A percentile compares a stretch with the other conserved stretches of the same genome.
Conservation (phyloP, 2,113 vertebrate species). For the Sphyrna mokarran region DNA sequence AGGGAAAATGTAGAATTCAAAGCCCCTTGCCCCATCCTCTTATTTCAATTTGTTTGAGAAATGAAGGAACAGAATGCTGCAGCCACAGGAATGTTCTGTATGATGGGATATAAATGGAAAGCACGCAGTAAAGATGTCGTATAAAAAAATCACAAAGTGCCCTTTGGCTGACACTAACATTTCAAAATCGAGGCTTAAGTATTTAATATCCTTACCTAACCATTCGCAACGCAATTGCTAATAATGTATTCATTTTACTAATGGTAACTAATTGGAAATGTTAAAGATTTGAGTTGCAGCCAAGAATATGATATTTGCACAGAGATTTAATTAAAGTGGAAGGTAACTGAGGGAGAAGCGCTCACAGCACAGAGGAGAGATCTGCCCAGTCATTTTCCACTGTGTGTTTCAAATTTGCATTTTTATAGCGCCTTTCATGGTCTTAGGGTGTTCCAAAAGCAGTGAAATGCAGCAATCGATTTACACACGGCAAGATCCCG, state of each 20-base stretch:
- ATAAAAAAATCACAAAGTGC: background rate
- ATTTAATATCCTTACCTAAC: constrained; percentile 18
- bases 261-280: constrained; percentile 32
- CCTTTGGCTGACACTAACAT: constrained; percentile 8
- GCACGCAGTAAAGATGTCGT: background rate
- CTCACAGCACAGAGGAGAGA: background rate
- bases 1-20: background rate
- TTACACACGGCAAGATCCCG: background rate
- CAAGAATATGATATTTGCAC: constrained; percentile 32
- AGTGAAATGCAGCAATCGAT: background rate
- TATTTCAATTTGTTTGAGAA: background rate
- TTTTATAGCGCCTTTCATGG: background rate
- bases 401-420: background rate
- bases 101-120: background rate
- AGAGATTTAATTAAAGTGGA: constrained; percentile 32
- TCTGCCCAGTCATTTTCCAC: background rate
- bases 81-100: background rate
- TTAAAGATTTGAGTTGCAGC: constrained; percentile 36
- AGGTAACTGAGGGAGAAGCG: background rate
- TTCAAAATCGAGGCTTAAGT: constrained; percentile 6
- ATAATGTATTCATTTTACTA: constrained; percentile 37
- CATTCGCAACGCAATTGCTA: constrained; percentile 29
- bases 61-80: background rate
- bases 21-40: background rate
- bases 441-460: background rate